Percentiles rank a stretch among this genome's conserved stretches.
Evolutionary conservation across 2,113 vertebrate species (phyloP).

Genomic region (Varanus komodoensis): DNA sequence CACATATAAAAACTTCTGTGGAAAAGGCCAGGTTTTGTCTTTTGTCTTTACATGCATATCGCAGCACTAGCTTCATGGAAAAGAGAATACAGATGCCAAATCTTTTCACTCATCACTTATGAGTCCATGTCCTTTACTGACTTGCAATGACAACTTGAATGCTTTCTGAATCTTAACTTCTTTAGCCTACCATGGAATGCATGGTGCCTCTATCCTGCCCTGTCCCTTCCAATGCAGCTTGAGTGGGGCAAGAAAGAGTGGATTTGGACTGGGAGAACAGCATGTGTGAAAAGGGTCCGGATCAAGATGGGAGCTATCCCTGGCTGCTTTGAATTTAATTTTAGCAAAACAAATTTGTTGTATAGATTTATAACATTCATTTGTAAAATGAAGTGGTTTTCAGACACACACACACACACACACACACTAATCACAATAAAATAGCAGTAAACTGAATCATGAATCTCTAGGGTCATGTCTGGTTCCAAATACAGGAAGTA

Average conservation of each 20-base stretch:
- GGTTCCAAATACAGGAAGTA: too few relatives aligned
- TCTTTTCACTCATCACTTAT: background rate
- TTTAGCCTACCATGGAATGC: background rate
- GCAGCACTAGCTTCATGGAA: background rate
- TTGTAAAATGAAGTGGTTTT: too few relatives aligned
- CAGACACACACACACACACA: background rate
- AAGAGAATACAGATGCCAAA: background rate
- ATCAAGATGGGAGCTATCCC: background rate
- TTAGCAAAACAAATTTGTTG: too few relatives aligned
- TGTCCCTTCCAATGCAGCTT: background rate
- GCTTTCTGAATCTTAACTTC: background rate
- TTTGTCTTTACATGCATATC: background rate
- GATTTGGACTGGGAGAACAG: background rate
- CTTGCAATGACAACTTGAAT: background rate
- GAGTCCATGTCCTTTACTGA: background rate
- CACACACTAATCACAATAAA: background rate
- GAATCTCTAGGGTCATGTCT: too few relatives aligned
- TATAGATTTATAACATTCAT: too few relatives aligned
- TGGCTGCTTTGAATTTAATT: too few relatives aligned
- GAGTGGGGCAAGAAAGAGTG: background rate
- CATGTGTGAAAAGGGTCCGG: background rate
- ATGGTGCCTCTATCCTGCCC: background rate
- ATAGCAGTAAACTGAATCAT: too few relatives aligned
- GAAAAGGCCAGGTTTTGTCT: background rate
- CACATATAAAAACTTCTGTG: background rate